A percentile compares a stretch with the other conserved stretches of the same genome.
Conservation (phyloP, 2,888 invertebrate species). For the Entomobrya multifasciata region DNA sequence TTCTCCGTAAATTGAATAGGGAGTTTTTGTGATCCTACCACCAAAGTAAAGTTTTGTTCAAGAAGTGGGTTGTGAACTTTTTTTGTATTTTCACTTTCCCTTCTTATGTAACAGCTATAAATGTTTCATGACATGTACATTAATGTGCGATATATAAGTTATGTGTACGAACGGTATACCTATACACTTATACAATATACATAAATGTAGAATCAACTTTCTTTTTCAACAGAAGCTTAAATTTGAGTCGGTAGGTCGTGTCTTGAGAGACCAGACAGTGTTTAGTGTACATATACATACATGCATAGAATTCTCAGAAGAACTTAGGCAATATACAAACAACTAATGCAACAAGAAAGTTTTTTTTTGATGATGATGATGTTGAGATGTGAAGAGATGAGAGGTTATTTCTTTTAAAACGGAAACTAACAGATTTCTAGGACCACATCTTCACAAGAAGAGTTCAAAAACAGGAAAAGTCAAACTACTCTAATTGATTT, state of each 20-base stretch:
- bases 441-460: too few species aligned
- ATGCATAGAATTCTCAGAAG: too few species aligned
- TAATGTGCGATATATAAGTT: background rate
- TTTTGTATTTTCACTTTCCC: background rate
- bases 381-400: too few species aligned
- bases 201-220: too few species aligned
- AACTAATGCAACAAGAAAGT: constrained; percentile 7
- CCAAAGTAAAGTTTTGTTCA: constrained; percentile 13
- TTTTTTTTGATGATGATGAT: background rate
- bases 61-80: constrained; percentile 1
- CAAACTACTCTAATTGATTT: constrained; percentile 2
- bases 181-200: too few species aligned
- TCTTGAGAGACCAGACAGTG: background rate
- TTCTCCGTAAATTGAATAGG: constrained; percentile 48
- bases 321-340: too few species aligned
- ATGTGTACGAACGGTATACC: background rate
- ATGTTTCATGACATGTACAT: constrained; percentile 16
- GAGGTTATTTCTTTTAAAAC: too few species aligned
- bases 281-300: background rate
- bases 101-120: too few species aligned
- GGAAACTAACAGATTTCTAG: too few species aligned
- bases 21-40: constrained; percentile 12
- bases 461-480: too few species aligned
- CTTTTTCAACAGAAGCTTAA: too few species aligned
- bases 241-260: too few species aligned